Conservation (phyloP, 2,888 invertebrate species). For the Candidula unifasciata region DNA sequence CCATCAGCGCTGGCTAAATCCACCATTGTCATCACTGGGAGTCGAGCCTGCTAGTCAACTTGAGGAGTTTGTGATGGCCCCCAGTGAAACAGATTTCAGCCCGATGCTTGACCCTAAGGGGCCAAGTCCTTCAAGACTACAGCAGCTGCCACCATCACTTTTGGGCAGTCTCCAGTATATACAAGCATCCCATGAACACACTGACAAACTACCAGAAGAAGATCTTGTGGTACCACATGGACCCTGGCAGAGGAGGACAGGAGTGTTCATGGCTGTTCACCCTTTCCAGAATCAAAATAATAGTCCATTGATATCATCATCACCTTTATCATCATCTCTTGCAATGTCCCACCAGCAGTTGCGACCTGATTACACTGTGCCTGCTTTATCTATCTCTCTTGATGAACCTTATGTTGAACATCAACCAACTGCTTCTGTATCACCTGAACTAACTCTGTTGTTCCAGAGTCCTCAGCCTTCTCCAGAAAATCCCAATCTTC, state of each 20-base stretch:
- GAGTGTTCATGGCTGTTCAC: slow-evolving; percentile 55
- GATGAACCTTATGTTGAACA: not conserved
- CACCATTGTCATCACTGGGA: slow-evolving; percentile 6
- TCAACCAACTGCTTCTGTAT: not conserved
- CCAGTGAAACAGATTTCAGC: slow-evolving; percentile 27
- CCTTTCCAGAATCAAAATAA: slow-evolving; percentile 51
- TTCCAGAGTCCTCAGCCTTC: not conserved
- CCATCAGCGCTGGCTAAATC: not conserved
- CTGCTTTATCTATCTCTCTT: not conserved
- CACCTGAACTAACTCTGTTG: not conserved
- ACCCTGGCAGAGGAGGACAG: slow-evolving; percentile 51
- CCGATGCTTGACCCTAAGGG: not conserved
- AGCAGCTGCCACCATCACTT: not conserved
- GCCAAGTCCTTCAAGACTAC: not conserved
- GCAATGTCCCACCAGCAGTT: not conserved
- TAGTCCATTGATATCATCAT: slow-evolving; percentile 4
- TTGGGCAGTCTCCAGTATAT: not conserved
- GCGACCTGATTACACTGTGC: not conserved
- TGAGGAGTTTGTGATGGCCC: not conserved
- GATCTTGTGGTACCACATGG: not conserved
- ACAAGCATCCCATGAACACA: not conserved
- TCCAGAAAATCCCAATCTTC: not conserved
- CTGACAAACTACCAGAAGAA: not conserved
- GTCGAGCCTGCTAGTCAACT: not conserved
- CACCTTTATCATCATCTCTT: not conserved